Conservation (phyloP, 2,113 vertebrate species). For the Symphodus melops region DNA sequence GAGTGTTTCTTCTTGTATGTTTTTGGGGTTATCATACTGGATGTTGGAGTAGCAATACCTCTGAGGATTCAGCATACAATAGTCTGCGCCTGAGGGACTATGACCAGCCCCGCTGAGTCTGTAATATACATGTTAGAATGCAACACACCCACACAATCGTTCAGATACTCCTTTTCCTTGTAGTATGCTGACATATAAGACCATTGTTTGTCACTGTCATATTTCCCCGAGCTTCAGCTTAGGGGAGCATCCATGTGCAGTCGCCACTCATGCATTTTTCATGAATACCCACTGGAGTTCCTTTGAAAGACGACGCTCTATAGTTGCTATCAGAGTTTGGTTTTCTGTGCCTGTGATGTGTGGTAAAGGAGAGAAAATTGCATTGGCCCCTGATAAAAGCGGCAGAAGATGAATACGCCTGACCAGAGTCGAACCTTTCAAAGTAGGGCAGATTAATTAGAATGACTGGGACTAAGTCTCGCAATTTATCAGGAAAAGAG, state of each 20-base stretch:
- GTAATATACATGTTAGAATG: conserved; percentile 53
- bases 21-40: neutral
- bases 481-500: conserved; percentile 39
- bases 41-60: neutral
- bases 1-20: conserved; percentile 32
- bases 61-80: conserved; percentile 1
- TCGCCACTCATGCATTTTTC: conserved; percentile 81
- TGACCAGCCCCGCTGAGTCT: conserved; percentile 40
- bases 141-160: conserved; percentile 33
- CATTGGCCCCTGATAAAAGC: conserved; percentile 67
- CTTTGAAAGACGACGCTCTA: conserved; percentile 69
- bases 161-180: conserved; percentile 46
- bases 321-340: conserved; percentile 67
- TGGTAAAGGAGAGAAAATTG: conserved; percentile 64
- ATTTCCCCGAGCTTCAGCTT: conserved; percentile 70
- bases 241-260: conserved; percentile 73
- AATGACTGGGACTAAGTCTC: conserved; percentile 39
- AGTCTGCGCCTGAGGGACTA: conserved; percentile 32
- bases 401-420: conserved; percentile 57
- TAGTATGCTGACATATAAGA: conserved; percentile 62
- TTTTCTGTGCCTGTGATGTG: conserved; percentile 67
- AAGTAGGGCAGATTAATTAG: conserved; percentile 62
- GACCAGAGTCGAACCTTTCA: conserved; percentile 50
- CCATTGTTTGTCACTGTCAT: conserved; percentile 78
- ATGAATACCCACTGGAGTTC: conserved; percentile 72